Conservation (phyloP, 2,888 invertebrate species). For the Eupithecia tripunctaria region DNA sequence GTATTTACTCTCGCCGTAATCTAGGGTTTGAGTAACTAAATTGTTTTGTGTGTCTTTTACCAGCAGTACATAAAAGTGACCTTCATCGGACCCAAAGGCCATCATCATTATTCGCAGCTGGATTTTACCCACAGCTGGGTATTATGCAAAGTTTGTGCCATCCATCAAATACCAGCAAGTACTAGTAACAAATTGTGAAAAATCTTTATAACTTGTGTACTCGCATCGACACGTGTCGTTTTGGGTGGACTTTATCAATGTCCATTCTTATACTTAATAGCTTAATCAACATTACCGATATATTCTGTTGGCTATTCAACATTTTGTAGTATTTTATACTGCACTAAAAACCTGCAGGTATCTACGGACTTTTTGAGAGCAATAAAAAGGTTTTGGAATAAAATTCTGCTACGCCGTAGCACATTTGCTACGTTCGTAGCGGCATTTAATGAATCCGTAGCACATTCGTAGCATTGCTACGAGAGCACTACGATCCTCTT, state of each 20-base stretch:
- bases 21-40: background rate
- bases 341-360: background rate
- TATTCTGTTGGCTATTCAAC: no score
- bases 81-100: background rate
- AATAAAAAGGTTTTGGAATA: background rate
- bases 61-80: background rate
- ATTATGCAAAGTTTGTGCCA: no score
- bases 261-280: background rate
- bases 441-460: conserved; percentile 3
- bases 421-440: conserved; percentile 24
- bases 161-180: background rate
- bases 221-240: background rate
- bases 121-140: no score
- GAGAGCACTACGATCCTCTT: background rate
- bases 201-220: background rate
- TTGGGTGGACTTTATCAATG: background rate
- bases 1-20: background rate
- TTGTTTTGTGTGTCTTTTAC: background rate
- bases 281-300: no score
- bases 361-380: background rate
- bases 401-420: conserved; percentile 23
- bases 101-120: no score
- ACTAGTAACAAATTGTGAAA: background rate
- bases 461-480: conserved; percentile 3
- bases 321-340: background rate